Conservation (phyloP, 2,797 vertebrate genomes). For the Gobionotothen gibberifrons region DNA sequence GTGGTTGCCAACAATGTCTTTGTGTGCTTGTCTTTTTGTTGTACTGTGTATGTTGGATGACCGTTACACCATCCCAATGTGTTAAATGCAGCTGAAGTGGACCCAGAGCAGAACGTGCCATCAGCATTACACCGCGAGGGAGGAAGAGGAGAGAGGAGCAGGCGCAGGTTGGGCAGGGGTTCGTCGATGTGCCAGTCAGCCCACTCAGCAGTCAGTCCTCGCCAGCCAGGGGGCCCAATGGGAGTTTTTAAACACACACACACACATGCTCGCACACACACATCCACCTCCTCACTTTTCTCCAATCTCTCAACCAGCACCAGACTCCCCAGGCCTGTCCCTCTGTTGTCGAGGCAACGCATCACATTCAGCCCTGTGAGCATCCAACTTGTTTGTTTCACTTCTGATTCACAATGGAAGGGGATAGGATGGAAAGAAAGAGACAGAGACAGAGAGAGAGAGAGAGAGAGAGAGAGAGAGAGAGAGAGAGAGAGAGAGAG, state of each 20-base stretch:
- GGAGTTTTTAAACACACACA: conserved; percentile 55
- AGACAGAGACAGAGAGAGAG: neutral
- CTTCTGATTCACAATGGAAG: conserved; percentile 54
- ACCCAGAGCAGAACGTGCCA: conserved; percentile 43
- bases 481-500: conserved; percentile 10
- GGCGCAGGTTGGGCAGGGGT: neutral
- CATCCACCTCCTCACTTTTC: conserved; percentile 59
- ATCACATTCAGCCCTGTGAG: conserved; percentile 63
- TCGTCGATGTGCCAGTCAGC: conserved; percentile 67
- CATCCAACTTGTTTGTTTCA: conserved; percentile 67
- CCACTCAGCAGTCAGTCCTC: conserved; percentile 74
- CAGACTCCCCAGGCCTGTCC: conserved; percentile 59
- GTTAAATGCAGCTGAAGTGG: conserved; percentile 68
- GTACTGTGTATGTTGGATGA: conserved; percentile 27
- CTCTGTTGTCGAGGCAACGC: conserved; percentile 64
- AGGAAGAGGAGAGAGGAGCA: conserved; percentile 8
- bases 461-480: conserved; percentile 10
- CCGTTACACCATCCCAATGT: conserved; percentile 31
- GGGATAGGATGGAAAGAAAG: conserved; percentile 21
- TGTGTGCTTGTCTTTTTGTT: conserved; percentile 11
- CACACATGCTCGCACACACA: conserved; percentile 17
- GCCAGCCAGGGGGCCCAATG: conserved; percentile 50
- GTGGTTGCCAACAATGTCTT: conserved; percentile 14
- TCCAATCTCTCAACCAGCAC: conserved; percentile 52
- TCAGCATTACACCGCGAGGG: conserved; percentile 39